A percentile compares a stretch with the other conserved stretches of the same genome.
phyloP scores from a whole-genome alignment of 2,888 invertebrate species.

The Chaetogeoica ovagalla region DNA sequence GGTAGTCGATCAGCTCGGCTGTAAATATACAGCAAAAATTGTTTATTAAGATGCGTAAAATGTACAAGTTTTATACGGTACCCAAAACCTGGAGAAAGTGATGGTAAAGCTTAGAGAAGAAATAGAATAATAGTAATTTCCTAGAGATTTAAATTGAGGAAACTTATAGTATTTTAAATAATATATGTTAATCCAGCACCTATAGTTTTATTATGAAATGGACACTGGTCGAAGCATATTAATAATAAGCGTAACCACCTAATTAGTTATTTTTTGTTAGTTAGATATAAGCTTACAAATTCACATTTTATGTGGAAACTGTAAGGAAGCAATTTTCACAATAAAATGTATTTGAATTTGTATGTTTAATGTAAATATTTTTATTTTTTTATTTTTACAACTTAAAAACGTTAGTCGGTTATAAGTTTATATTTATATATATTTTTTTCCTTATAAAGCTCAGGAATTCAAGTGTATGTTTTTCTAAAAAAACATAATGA shows the following conservation, averaged over 20 bases:
- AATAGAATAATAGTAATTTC: constrained; percentile 12
- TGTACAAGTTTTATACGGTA: background rate
- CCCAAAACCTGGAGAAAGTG: constrained; percentile 45
- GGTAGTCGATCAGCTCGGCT: constrained; percentile 54
- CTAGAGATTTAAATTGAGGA: constrained; percentile 26
- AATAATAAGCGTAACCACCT: constrained; percentile 43
- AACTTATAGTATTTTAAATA: constrained; percentile 10
- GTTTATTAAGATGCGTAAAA: constrained; percentile 1
- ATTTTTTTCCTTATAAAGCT: constrained; percentile 17
- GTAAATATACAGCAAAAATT: constrained; percentile 27
- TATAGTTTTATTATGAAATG: constrained; percentile 22
- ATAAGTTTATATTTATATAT: constrained; percentile 8
- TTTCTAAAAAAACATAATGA: constrained; percentile 3
- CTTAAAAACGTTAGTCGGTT: constrained; percentile 40
- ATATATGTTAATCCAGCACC: constrained; percentile 48
- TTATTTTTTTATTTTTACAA: constrained; percentile 27
- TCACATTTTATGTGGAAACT: constrained; percentile 41
- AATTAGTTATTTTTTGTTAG: constrained; percentile 38
- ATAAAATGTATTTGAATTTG: constrained; percentile 34
- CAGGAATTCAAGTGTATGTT: constrained; percentile 12
- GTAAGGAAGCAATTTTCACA: constrained; percentile 51
- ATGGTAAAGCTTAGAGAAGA: constrained; percentile 38
- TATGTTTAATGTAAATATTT: constrained; percentile 33
- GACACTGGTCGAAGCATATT: constrained; percentile 45
- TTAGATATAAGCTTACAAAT: constrained; percentile 46